phyloP scores from a whole-genome alignment of 2,888 invertebrate genomes.

The Diogma glabrata region DNA sequence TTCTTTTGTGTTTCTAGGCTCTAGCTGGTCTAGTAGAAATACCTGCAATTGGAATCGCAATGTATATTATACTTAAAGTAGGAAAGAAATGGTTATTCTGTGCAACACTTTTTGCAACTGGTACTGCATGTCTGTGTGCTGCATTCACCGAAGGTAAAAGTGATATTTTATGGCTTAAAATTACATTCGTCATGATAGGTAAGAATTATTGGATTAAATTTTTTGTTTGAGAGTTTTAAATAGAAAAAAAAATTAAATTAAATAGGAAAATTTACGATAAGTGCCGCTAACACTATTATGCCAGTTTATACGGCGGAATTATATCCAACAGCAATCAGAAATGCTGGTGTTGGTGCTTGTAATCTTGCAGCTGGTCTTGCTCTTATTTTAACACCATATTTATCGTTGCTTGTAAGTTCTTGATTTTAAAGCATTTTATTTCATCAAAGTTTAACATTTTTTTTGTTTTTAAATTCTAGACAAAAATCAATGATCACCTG shows the following conservation, averaged over 20 bases:
- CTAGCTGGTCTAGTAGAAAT: slow-evolving; percentile 64
- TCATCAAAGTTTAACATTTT: neutral
- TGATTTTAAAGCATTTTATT: neutral
- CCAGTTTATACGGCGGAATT: slow-evolving; percentile 64
- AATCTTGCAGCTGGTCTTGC: slow-evolving; percentile 66
- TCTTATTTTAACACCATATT: slow-evolving; percentile 60
- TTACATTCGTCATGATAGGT: slow-evolving; percentile 64
- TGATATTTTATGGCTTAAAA: slow-evolving; percentile 52
- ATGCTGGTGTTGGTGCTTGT: slow-evolving; percentile 60
- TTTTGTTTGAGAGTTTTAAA: neutral
- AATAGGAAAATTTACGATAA: slow-evolving; percentile 56
- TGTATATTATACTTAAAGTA: slow-evolving; percentile 59
- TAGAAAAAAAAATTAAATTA: neutral
- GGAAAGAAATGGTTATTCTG: slow-evolving; percentile 63
- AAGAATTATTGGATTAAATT: slow-evolving; percentile 10
- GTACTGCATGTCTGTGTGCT: slow-evolving; percentile 56
- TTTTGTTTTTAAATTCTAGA: slow-evolving; percentile 37
- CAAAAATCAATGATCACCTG: slow-evolving; percentile 49
- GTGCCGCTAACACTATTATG: slow-evolving; percentile 66
- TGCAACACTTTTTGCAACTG: slow-evolving; percentile 53
- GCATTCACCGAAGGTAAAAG: slow-evolving; percentile 42
- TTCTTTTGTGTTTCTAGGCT: slow-evolving; percentile 33
- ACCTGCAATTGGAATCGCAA: slow-evolving; percentile 64
- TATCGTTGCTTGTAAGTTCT: slow-evolving; percentile 60
- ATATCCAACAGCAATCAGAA: slow-evolving; percentile 58